phyloP scores from a whole-genome alignment of 1,140 invertebrate species.

The Heterodera carotae region DNA sequence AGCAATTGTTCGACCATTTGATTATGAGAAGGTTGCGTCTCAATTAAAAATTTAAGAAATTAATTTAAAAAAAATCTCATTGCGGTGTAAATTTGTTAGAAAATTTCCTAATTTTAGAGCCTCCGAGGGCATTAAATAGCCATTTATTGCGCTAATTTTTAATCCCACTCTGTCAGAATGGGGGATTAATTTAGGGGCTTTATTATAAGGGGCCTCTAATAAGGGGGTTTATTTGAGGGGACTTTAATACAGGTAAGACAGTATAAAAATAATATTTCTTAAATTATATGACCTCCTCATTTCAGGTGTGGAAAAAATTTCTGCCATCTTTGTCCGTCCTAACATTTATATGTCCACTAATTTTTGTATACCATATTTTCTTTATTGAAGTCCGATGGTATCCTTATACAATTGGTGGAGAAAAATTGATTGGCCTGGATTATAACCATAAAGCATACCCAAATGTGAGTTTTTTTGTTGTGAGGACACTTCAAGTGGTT shows the following conservation, averaged over 20 bases:
- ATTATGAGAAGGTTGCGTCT: not conserved
- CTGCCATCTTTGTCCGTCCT: not conserved
- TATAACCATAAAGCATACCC: not conserved
- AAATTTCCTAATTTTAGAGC: no score
- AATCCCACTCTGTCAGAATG: no score
- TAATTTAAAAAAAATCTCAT: no score
- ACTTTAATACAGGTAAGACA: no score
- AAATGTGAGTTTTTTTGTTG: not conserved
- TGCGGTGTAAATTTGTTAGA: no score
- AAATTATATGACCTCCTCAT: not conserved
- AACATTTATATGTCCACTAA: not conserved
- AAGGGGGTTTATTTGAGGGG: not conserved
- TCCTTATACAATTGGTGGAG: not conserved
- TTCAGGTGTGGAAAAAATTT: not conserved
- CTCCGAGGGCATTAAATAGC: no score
- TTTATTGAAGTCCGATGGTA: not conserved
- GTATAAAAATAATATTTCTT: not conserved
- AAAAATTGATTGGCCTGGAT: not conserved
- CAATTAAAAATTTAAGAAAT: not conserved
- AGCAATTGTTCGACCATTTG: not conserved
- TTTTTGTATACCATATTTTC: not conserved
- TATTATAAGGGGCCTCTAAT: no score
- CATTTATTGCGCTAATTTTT: no score
- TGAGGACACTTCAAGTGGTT: no score
- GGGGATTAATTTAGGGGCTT: no score